phyloP scores from a whole-genome alignment of 1,140 invertebrate genomes.

The Eupeodes corollae region DNA sequence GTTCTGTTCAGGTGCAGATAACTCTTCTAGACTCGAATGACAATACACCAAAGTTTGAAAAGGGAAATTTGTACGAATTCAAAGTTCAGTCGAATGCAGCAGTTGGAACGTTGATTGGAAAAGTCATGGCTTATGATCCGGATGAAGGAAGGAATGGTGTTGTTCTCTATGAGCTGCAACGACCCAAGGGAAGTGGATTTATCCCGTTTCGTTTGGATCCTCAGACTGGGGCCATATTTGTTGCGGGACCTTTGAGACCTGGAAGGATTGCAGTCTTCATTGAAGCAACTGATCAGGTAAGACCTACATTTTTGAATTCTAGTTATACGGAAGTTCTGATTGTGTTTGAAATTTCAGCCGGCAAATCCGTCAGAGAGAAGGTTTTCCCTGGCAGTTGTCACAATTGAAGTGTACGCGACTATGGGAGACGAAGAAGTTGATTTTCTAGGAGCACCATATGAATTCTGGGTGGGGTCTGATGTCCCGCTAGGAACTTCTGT shows the following conservation, averaged over 20 bases:
- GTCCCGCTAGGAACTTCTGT: slow-evolving; percentile 72
- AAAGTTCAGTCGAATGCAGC: slow-evolving; percentile 54
- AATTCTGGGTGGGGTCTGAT: slow-evolving; percentile 79
- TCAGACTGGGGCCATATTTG: slow-evolving; percentile 56
- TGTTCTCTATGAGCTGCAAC: slow-evolving; percentile 64
- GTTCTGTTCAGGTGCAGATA: slow-evolving; percentile 63
- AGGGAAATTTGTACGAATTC: slow-evolving; percentile 70
- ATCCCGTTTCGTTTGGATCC: slow-evolving; percentile 60
- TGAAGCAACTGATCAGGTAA: slow-evolving; percentile 61
- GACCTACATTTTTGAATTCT: not conserved
- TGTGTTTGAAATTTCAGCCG: slow-evolving; percentile 34
- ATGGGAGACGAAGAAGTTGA: slow-evolving; percentile 54
- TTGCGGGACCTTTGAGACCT: slow-evolving; percentile 51
- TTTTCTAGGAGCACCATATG: slow-evolving; percentile 78
- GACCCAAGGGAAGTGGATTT: slow-evolving; percentile 47
- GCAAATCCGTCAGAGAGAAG: slow-evolving; percentile 67
- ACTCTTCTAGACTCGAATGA: slow-evolving; percentile 76
- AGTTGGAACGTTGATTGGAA: slow-evolving; percentile 56
- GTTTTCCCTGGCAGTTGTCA: slow-evolving; percentile 71
- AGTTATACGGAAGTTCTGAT: not conserved
- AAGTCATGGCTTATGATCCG: slow-evolving; percentile 62
- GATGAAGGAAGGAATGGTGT: slow-evolving; percentile 70
- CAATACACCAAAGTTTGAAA: slow-evolving; percentile 73
- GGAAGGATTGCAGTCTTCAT: slow-evolving; percentile 68
- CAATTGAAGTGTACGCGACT: slow-evolving; percentile 50